Conservation (phyloP, 2,888 invertebrate species). For the Diarsia rubi region DNA sequence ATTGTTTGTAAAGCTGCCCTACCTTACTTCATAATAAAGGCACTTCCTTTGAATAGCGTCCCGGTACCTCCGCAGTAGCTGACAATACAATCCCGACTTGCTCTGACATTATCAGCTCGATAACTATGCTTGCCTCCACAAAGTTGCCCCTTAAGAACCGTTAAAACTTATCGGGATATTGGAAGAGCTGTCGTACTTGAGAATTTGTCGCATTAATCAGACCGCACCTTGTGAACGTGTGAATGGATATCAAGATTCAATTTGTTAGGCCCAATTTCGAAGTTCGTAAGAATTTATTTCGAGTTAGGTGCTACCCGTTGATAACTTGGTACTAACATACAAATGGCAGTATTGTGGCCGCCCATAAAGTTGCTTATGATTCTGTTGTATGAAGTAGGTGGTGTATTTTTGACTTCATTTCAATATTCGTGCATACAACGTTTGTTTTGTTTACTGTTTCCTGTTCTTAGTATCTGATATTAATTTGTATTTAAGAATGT, state of each 20-base stretch:
- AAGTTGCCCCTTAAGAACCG: slow-evolving; percentile 67
- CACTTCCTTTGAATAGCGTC: slow-evolving; percentile 81
- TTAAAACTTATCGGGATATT: slow-evolving; percentile 74
- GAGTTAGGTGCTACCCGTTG: slow-evolving; percentile 22
- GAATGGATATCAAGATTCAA: slow-evolving; percentile 75
- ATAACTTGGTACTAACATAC: slow-evolving; percentile 30
- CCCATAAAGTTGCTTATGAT: slow-evolving; percentile 55
- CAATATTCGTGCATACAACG: slow-evolving; percentile 33
- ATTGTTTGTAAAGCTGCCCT: slow-evolving; percentile 84
- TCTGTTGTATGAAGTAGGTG: slow-evolving; percentile 25
- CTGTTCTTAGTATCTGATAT: neutral
- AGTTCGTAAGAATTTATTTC: slow-evolving; percentile 54
- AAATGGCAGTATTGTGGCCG: slow-evolving; percentile 50
- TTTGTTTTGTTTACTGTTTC: neutral
- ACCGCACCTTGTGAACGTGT: slow-evolving; percentile 71
- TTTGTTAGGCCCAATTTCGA: slow-evolving; percentile 66
- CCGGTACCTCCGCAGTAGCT: slow-evolving; percentile 65
- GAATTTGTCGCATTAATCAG: slow-evolving; percentile 81
- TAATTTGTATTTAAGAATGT: slow-evolving; percentile 17
- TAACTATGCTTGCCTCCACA: slow-evolving; percentile 70
- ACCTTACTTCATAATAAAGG: slow-evolving; percentile 84
- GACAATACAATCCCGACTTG: slow-evolving; percentile 76
- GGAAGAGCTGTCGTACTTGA: slow-evolving; percentile 68
- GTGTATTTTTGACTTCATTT: slow-evolving; percentile 42
- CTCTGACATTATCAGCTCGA: slow-evolving; percentile 72